phyloP scores from a whole-genome alignment of 2,113 vertebrate species.

The Poeciliopsis retropinna region DNA sequence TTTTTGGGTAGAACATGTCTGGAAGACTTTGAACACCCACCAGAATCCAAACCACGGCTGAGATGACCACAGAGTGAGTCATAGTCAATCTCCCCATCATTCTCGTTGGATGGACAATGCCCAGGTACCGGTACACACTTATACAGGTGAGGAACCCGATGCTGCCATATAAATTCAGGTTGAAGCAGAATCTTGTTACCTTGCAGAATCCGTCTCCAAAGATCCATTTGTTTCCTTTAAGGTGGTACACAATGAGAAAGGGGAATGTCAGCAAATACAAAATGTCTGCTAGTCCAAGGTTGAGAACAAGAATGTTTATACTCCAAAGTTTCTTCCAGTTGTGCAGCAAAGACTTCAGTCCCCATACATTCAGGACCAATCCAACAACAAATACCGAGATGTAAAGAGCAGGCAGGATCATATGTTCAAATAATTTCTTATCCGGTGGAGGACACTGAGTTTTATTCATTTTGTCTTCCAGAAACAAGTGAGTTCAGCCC shows the following conservation, averaged over 20 bases:
- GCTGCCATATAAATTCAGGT: no score
- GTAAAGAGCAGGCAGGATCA: constrained; percentile 41
- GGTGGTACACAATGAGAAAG: constrained; percentile 80
- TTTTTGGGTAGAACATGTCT: no score
- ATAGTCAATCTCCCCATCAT: no score
- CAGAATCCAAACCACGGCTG: no score
- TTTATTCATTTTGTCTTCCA: neutral
- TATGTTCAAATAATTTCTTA: neutral
- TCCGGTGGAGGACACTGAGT: neutral
- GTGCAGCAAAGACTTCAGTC: constrained; percentile 59
- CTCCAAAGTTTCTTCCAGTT: constrained; percentile 56
- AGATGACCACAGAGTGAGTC: no score
- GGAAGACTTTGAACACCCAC: no score
- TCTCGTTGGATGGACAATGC: no score
- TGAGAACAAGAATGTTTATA: constrained; percentile 77
- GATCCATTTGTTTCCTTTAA: constrained; percentile 64
- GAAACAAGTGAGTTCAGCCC: neutral
- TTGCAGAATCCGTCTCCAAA: constrained; percentile 82
- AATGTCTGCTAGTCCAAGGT: constrained; percentile 82
- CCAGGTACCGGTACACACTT: no score
- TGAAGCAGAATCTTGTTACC: constrained; percentile 4
- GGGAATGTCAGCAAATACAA: constrained; percentile 84
- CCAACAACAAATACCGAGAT: constrained; percentile 68
- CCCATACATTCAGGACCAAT: constrained; percentile 74
- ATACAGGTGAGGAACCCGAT: no score